Base-by-base conservation (phyloP, 2,888 invertebrate species). In the Pachycephus smyrnensis region DNA sequence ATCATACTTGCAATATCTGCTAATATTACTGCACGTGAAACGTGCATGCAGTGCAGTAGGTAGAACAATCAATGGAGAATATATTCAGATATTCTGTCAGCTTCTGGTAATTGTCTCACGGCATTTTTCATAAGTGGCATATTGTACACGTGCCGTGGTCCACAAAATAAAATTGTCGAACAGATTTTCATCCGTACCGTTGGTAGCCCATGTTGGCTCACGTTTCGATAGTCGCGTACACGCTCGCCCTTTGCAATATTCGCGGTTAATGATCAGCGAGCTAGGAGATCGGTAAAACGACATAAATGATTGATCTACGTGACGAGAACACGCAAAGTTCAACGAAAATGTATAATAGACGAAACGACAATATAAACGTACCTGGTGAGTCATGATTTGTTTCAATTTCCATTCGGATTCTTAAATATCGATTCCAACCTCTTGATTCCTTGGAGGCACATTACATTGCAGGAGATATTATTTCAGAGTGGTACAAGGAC, bases 281-380 rank as follows among this genome's bases (percentile, higher is more conserved):
- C 75, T 36, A 35, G 35, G 4, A 30, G 12, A 33, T 69, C 69
- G 77, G 69, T 77, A n/a, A 37, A 55, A 55, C 55, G 55, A 74
- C 11, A 77, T 85, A 87, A 86, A 89, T 89, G 89, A 86, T 88
- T 82, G 89, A 89, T 84, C 82, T 89, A 79, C 86, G 87, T 11
- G 82, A 83, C 71, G 84, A 86, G 11, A 86, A 81, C 76, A 75
- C 83, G 33, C 83, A 80, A 76, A 82, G 79, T 79, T 55, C 81
- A 30, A 69, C 80, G 11, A 76, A 80, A 35, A 78, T 75, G 55
- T 79, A 84, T 31, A 81, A 68, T 69, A 79, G 78, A 55, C 81
- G 80, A 81, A 84, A 83, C 55, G 83, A 84, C 36, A 81, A 80
- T 77, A 74, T 80, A 40, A 86, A 85, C 80, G 82, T 84, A 80